Base-by-base conservation (phyloP, 2,113 vertebrate species). In the Eclectus roratus region DNA sequence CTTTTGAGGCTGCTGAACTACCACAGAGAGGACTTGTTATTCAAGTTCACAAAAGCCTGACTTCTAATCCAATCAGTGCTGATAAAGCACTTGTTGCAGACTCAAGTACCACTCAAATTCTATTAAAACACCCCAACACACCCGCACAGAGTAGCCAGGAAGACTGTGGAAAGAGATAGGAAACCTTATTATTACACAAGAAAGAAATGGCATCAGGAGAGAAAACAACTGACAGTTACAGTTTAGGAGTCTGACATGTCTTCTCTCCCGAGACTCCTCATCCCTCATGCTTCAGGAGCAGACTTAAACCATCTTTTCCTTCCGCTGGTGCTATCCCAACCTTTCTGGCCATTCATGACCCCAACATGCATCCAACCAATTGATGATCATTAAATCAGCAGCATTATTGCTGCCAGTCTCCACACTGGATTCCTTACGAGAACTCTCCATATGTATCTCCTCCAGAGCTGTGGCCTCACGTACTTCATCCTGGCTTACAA, bases 61-160 rank as follows among this genome's bases (percentile, higher is more conserved):
- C 39, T 88, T 92, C 65, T 84, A 95, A 92, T 92, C 80, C 91
- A 95, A 89, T 87, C 91, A 92, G 37, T 1, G 14, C 47, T 80
- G 74, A 94, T 85, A 83, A 93, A 90, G 19, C 47, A 94, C 29
- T 65, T 61, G 27, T 47, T 92, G 55, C 44, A 2, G 35, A 64
- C 68, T 66, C 85, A 88, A 91, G 50, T 70, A 73, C 76, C 76
- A 91, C 80, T 88, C 55, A 53, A 85, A 73, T 84, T 84, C 65
- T 93, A 27, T 49, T 78, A 41, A 29, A 88, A 95, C 66, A 63
- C 3, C 31, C 39, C 41, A 80, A 65, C 44, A 84, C 18, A 64
- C 18, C 18, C 72, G 17, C 73, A 81, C 25, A 72, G n/a, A 65
- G 33, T 28, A 85, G 31, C 8, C 49, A 89, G 73, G 25, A 88